A percentile compares a stretch with the other conserved stretches of the same genome.
Conservation (phyloP, 2,888 invertebrate species). For the Sceliomorpha sp. region DNA sequence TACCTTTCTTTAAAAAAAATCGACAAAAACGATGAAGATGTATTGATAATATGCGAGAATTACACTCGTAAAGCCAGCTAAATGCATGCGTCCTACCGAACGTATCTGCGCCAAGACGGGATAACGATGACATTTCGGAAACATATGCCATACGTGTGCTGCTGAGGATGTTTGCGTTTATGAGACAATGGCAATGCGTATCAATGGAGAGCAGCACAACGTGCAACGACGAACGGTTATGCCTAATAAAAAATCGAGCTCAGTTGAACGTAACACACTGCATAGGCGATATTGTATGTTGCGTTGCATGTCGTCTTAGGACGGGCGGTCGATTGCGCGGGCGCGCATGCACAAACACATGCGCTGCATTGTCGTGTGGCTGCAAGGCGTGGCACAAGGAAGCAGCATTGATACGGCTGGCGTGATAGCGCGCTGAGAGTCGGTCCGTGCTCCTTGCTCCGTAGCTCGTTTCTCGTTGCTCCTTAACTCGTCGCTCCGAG, state of each 20-base stretch:
- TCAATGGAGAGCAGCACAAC: constrained; percentile 52
- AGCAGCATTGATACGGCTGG: constrained; percentile 61
- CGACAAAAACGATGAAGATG: too few relatives aligned
- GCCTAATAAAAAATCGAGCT: constrained; percentile 33
- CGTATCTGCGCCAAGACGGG: too few relatives aligned
- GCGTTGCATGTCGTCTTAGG: constrained; percentile 57
- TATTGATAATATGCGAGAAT: too few relatives aligned
- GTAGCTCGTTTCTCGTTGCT: constrained; percentile 41
- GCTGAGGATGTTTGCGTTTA: constrained; percentile 43
- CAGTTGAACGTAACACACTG: too few relatives aligned
- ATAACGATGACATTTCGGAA: too few relatives aligned
- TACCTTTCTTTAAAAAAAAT: too few relatives aligned
- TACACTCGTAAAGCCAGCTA: too few relatives aligned
- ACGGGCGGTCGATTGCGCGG: too few relatives aligned
- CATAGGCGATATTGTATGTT: constrained; percentile 38
- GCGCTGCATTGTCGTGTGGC: constrained; percentile 62
- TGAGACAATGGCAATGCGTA: constrained; percentile 45
- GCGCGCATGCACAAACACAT: too few relatives aligned
- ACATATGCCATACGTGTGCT: too few relatives aligned
- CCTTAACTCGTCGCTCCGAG: constrained; percentile 45
- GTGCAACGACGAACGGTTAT: constrained; percentile 48
- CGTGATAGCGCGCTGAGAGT: constrained; percentile 54
- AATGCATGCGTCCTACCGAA: too few relatives aligned
- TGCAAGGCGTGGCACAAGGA: constrained; percentile 64
- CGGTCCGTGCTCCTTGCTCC: constrained; percentile 41